phyloP scores from a whole-genome alignment of 2,888 invertebrate species.

The Drosophila borborema region DNA sequence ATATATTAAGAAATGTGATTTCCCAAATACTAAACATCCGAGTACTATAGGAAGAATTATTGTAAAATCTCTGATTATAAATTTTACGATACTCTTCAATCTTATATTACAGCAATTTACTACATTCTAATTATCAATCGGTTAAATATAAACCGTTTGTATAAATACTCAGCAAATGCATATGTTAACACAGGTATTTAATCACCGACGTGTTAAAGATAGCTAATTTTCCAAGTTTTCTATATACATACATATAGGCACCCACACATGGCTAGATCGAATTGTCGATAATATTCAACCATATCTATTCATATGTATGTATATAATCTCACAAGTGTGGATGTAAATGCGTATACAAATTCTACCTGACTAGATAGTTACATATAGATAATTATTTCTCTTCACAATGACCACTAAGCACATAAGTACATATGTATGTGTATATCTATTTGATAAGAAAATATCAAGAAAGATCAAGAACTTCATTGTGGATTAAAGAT shows the following conservation, averaged over 20 bases:
- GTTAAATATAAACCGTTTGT: not conserved
- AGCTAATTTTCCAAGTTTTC: constrained; percentile 3
- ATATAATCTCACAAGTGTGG: not conserved
- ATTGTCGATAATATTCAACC: constrained; percentile 9
- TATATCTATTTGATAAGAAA: constrained; percentile 2
- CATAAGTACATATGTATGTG: not conserved
- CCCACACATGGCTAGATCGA: constrained; percentile 7
- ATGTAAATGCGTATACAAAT: constrained; percentile 3
- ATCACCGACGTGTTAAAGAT: constrained; percentile 8
- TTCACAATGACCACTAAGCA: not conserved
- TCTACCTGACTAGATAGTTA: constrained; percentile 2
- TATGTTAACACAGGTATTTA: constrained; percentile 1
- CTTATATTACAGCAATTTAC: not conserved
- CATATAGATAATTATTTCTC: constrained; percentile 3
- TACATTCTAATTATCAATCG: not conserved
- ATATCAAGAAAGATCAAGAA: constrained; percentile 14
- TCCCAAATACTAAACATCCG: not conserved
- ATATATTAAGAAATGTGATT: not conserved
- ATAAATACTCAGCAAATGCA: not conserved
- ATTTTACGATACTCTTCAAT: not conserved
- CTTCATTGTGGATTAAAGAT: constrained; percentile 2
- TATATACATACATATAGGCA: not conserved
- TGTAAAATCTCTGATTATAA: not conserved
- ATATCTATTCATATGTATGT: constrained; percentile 3
- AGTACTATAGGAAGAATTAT: not conserved